Evolutionary conservation across 2,113 vertebrate species (phyloP).

Genomic region (Grallaria varia): DNA sequence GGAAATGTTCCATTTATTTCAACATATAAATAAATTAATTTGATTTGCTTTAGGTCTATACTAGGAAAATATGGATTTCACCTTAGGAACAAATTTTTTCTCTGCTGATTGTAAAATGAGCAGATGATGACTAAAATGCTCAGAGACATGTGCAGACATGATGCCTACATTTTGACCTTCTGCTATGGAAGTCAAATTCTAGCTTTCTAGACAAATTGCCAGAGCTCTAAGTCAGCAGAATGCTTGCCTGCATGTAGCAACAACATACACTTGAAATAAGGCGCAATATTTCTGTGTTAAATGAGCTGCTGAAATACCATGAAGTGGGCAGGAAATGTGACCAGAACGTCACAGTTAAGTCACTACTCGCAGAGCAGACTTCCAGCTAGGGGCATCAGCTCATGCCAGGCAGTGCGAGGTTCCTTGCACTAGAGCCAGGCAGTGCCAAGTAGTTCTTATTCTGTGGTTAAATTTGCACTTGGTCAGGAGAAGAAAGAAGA

Average conservation of each 20-base stretch:
- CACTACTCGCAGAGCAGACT: not conserved
- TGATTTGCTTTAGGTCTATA: not conserved
- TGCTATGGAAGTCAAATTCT: not conserved
- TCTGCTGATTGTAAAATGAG: not conserved
- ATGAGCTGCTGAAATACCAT: not conserved
- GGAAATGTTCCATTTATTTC: not conserved
- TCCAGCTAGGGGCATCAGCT: not conserved
- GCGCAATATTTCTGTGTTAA: not conserved
- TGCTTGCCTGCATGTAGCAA: not conserved
- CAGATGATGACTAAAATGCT: not conserved
- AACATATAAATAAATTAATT: not conserved
- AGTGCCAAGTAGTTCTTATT: not conserved
- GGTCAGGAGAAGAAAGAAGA: not conserved
- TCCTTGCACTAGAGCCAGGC: not conserved
- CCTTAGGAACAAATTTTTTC: not conserved
- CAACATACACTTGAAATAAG: not conserved
- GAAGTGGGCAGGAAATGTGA: not conserved
- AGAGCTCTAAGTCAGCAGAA: not conserved
- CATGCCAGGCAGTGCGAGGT: accelerated
- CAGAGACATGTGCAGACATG: accelerated
- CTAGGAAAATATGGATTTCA: not conserved
- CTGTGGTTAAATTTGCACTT: not conserved
- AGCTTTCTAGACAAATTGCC: not conserved
- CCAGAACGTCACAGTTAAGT: not conserved
- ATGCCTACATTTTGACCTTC: not conserved